Evolutionary conservation across 2,797 vertebrate species (phyloP), one percentile per base, ranked within the genome.

Genomic region (Mastacembelus armatus): DNA sequence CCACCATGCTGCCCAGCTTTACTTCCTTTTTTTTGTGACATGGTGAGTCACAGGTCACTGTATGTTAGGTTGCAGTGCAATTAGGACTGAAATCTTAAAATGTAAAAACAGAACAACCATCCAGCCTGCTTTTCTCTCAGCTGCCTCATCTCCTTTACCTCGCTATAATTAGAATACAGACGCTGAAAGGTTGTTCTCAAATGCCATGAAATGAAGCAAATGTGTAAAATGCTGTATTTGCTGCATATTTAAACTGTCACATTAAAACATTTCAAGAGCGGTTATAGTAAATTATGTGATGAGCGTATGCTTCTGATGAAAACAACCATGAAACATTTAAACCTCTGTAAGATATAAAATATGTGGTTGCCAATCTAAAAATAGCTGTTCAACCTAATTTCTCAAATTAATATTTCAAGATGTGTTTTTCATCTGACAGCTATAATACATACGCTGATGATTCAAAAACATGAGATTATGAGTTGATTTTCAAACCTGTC

Each of bases 381-480:
- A 74, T 61, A 75, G 18, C 19, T n/a, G 24, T 71, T 71, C 42
- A 78, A 74, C 44, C 54, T 58, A 16, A 67, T 54, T 81, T 0
- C 24, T 14, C 29, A 26, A 48, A 40, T n/a, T 22, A 2, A 59
- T 74, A 38, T 33, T 10, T 40, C 16, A 58, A 47, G 24, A 44
- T 32, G 12, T 52, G 42, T 50, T 62, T 68, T 77, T 66, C 60
- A 67, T 77, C 30, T 50, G 52, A 74, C 75, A 70, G 70, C 57
- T 32, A 43, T 29, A 16, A 27, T 33, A 40, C 42, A 33, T 29
- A 40, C 35, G 12, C 30, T 16, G 19, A 24, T 70, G 40, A 59
- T 38, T 44, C 10, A 44, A 57, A 26, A 16, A 44, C 27, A 18
- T 48, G 19, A 51, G 24, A 49, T 52, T 52, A 49, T 61, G 39